Percentiles rank a stretch among this genome's conserved stretches.
These are phyloP conservation scores for Delichon dasypus DNA, from an alignment of 2,797 vertebrate species.

Conservation along the genomic window DNA sequence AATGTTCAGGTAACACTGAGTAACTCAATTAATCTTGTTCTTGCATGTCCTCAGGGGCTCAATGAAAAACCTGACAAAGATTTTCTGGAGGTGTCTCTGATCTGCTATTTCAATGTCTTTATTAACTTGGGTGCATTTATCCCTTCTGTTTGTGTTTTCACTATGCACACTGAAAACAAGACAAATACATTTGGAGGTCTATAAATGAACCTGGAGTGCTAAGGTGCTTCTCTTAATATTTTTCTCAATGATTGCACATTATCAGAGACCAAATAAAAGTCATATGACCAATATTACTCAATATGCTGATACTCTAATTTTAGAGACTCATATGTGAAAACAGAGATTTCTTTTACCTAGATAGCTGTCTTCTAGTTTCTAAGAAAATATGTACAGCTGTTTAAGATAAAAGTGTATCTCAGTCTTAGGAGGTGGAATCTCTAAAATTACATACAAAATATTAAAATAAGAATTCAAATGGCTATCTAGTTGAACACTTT, in stretches of 20 bases:
- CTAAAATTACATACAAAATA: not conserved
- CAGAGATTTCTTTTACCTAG: not conserved
- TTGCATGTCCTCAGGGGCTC: not conserved
- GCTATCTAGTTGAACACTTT: not conserved
- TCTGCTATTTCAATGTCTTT: not conserved
- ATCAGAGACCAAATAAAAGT: not conserved
- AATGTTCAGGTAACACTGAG: constrained; percentile 43
- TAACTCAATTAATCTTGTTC: constrained; percentile 48
- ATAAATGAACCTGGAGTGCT: not conserved
- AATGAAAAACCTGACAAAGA: not conserved
- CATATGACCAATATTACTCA: not conserved
- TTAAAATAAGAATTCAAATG: not conserved
- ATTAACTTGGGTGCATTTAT: not conserved
- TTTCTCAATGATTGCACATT: not conserved
- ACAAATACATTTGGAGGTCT: not conserved
- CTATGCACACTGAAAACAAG: not conserved
- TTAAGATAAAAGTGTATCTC: not conserved
- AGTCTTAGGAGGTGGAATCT: fast-evolving
- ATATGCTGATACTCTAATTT: not conserved
- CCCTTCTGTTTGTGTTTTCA: not conserved
- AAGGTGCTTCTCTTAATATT: not conserved
- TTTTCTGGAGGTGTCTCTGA: not conserved
- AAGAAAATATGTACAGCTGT: not conserved
- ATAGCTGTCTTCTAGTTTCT: not conserved
- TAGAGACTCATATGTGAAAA: not conserved